phyloP scores from a whole-genome alignment of 2,113 vertebrate species.

The Paradisaea rubra region DNA sequence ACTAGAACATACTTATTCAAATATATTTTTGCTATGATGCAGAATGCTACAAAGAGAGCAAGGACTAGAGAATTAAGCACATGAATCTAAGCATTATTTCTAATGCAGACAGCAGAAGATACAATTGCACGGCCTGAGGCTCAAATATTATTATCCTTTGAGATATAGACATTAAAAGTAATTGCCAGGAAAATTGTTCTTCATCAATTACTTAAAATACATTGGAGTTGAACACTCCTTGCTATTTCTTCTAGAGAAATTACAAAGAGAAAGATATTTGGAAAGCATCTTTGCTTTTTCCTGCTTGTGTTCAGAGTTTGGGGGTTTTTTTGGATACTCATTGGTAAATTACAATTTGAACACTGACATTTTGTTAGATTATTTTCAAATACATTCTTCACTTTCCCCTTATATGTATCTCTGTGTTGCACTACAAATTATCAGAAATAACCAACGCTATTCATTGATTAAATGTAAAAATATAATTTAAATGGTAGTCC shows the following conservation, averaged over 20 bases:
- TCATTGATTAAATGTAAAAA: background rate
- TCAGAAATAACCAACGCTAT: background rate
- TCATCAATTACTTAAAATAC: background rate
- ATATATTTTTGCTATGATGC: background rate
- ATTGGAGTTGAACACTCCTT: background rate
- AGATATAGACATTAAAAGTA: background rate
- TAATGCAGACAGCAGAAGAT: background rate
- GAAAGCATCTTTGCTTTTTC: background rate
- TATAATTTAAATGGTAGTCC: background rate
- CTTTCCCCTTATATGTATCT: background rate
- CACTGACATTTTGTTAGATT: background rate
- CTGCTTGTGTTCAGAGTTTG: background rate
- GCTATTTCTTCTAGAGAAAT: background rate
- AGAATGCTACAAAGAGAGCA: background rate
- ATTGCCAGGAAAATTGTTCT: background rate
- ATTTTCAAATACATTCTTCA: background rate
- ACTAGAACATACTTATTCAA: background rate
- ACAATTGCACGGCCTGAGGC: background rate
- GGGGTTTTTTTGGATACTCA: background rate
- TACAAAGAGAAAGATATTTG: background rate
- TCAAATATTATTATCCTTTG: slow-evolving; percentile 2
- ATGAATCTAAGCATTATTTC: background rate
- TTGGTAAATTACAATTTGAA: background rate
- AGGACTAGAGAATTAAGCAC: background rate
- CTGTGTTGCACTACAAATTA: background rate